Evolutionary conservation across 2,113 vertebrate species (phyloP), one percentile per base, ranked within the genome.

Genomic region (Rhynchomys soricoides): DNA sequence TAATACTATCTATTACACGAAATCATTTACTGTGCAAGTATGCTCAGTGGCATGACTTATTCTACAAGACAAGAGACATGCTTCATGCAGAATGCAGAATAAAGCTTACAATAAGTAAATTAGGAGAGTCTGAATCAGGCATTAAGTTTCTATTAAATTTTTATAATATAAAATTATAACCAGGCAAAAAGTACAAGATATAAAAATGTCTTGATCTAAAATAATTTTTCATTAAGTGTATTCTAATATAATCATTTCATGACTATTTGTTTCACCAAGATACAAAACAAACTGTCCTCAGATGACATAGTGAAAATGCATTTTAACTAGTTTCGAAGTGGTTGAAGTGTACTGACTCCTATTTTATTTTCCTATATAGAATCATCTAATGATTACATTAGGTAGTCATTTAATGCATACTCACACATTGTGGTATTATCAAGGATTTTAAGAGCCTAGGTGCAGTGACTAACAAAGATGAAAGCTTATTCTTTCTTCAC

Each of bases 11-110:
- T 96, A 93, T 94, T 91, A 89, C 37, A 89, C 19, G 87, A 83
- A 97, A 95, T 95, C 90, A 93, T 92, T 97, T 97, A 71, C 88
- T 94, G 43, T 87, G 68, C 55, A 90, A 89, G 88, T 50, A 62
- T 93, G 95, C 40, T 91, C 86, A 94, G 90, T 95, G 75, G 81
- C 64, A 89, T 71, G 50, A 78, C 89, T 96, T 96, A 92, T 40
- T 86, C 77, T 96, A 91, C 43, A 87, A 94, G 88, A 95, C 75
- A 93, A 93, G 89, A 73, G 45, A 91, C 34, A 91, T 17, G 62
- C 62, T 83, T 93, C 71, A 64, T 86, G 2, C 9, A 82, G 83
- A 91, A 91, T 40, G 88, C 29, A 90, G 73, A 94, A 93, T 57
- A 93, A 95, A 92, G 55, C 43, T 59, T 94, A 82, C 22, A 40